Evolutionary conservation across 2,888 invertebrate species (phyloP), one percentile per base, ranked within the genome.

Genomic region (Leucoptera coffeella): DNA sequence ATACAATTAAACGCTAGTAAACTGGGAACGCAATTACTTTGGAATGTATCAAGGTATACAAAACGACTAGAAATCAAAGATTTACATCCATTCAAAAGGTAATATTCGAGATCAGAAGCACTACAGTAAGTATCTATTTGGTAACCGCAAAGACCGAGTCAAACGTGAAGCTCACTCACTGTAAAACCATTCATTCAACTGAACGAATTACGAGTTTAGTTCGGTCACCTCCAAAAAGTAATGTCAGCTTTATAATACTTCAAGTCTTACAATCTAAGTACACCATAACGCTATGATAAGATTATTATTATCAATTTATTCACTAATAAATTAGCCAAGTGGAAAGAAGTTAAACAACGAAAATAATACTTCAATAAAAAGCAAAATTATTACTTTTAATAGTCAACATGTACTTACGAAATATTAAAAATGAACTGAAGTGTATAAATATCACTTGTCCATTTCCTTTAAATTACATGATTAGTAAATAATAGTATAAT

Each of bases 291-390:
- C 57, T 60, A 64, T 46, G 43, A 60, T 64, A 61, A 56, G n/a
- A n/a, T n/a, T n/a, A 45, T 64, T 64, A 62, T 64, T 60, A 64
- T 64, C 58, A 43, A 42, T n/a, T 49, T 64, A 62, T 46, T 47
- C 42, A 47, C 50, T 52, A 61, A 48, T 51, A 51, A 5, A 8
- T 38, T 44, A 50, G 56, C 53, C 46, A 47, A 51, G 47, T 50
- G 49, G 43, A 46, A 56, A 60, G 60, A 50, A 37, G 43, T 45
- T 45, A 43, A n/a, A n/a, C n/a, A n/a, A n/a, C n/a, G n/a, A n/a
- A n/a, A n/a, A n/a, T n/a, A n/a, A n/a, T n/a, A n/a, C n/a, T n/a
- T n/a, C n/a, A n/a, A n/a, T n/a, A n/a, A n/a, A n/a, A n/a, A n/a
- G n/a, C n/a, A n/a, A n/a, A n/a, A n/a, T n/a, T n/a, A n/a, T n/a